phyloP scores from a whole-genome alignment of 2,113 vertebrate species.

The Epinephelus lanceolatus region DNA sequence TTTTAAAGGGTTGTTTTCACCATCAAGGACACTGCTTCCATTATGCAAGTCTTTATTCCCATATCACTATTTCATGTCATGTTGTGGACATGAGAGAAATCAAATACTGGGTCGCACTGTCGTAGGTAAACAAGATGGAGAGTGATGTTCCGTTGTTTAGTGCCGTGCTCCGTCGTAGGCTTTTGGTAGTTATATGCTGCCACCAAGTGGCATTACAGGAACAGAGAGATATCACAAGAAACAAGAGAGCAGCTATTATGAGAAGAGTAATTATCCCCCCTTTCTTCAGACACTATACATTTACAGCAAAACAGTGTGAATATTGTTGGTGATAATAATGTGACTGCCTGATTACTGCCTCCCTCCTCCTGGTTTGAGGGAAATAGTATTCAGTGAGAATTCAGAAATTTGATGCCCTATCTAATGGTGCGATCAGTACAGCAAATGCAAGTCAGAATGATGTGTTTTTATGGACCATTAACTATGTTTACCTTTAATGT shows the following conservation, averaged over 20 bases:
- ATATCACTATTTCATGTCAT: conserved; percentile 56
- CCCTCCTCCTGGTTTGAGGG: conserved; percentile 36
- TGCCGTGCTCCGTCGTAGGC: neutral
- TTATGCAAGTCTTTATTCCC: conserved; percentile 36
- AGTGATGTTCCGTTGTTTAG: conserved; percentile 41
- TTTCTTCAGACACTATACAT: conserved; percentile 20
- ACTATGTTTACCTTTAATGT: conserved; percentile 61
- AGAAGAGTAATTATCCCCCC: neutral
- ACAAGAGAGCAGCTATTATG: neutral
- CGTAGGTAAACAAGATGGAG: conserved; percentile 73
- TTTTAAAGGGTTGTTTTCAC: conserved; percentile 13
- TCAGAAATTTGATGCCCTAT: conserved; percentile 22
- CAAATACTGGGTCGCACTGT: conserved; percentile 39
- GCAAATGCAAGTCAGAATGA: conserved; percentile 70
- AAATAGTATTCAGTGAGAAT: conserved; percentile 37
- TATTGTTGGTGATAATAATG: conserved; percentile 12
- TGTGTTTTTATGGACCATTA: conserved; percentile 70
- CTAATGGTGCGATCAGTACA: conserved; percentile 53
- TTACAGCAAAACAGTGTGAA: conserved; percentile 23
- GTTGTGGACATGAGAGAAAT: conserved; percentile 43
- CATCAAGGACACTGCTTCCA: conserved; percentile 1
- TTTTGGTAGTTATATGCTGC: conserved; percentile 73
- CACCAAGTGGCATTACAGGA: conserved; percentile 75
- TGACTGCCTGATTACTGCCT: conserved; percentile 50
- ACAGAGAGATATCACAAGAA: neutral